phyloP scores from a whole-genome alignment of 2,113 vertebrate species.

The Microcebus ravelobensis region DNA sequence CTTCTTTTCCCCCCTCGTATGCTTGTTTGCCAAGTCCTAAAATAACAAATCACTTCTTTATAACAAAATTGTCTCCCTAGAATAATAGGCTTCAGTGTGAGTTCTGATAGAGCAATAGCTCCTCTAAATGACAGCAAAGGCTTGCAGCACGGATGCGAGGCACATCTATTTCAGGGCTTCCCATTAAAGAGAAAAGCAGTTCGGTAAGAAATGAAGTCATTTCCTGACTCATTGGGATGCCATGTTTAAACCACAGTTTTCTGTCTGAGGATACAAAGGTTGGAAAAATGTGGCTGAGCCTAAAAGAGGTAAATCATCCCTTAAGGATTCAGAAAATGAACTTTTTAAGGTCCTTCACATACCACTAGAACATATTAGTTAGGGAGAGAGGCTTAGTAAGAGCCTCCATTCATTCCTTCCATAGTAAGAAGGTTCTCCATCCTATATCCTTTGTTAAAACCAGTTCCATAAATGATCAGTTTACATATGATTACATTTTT shows the following conservation, averaged over 20 bases:
- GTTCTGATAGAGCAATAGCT: slow-evolving; percentile 83
- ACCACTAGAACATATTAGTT: not conserved
- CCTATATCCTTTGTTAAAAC: slow-evolving; percentile 21
- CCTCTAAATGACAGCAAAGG: slow-evolving; percentile 81
- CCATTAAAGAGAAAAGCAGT: slow-evolving; percentile 71
- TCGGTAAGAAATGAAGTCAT: slow-evolving; percentile 76
- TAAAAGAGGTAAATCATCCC: slow-evolving; percentile 62
- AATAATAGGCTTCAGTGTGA: slow-evolving; percentile 80
- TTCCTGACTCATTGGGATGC: slow-evolving; percentile 75
- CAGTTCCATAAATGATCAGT: slow-evolving; percentile 32
- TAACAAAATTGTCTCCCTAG: slow-evolving; percentile 81
- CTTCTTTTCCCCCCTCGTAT: not conserved
- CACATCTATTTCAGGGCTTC: slow-evolving; percentile 76
- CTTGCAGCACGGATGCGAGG: slow-evolving; percentile 76
- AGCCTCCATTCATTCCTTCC: slow-evolving; percentile 1
- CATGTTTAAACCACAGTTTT: slow-evolving; percentile 70
- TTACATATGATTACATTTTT: not conserved
- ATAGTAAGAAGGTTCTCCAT: slow-evolving; percentile 18
- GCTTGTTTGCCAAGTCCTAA: slow-evolving; percentile 83
- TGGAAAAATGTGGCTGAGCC: slow-evolving; percentile 58
- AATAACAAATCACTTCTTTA: slow-evolving; percentile 84
- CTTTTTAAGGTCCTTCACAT: slow-evolving; percentile 28
- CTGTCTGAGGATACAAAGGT: slow-evolving; percentile 56
- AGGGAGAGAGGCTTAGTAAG: not conserved
- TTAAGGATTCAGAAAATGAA: slow-evolving; percentile 53